Conservation (phyloP, 1,140 invertebrate genomes). For the Lerema accius region DNA sequence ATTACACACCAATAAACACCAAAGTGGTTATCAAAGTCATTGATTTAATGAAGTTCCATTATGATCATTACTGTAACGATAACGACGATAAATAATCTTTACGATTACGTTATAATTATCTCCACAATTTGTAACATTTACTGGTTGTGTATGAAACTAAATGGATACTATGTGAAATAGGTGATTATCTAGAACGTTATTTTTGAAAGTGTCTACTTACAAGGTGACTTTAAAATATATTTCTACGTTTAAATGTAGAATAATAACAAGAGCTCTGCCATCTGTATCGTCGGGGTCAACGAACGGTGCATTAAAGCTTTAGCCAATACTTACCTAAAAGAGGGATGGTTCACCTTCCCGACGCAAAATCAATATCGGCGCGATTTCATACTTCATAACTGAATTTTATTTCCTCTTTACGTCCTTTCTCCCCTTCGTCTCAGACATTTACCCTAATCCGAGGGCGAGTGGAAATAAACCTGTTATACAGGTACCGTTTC, state of each 20-base stretch:
- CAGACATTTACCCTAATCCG: conserved; percentile 40
- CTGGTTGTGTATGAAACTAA: no score
- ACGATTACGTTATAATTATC: neutral
- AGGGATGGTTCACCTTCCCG: conserved; percentile 25
- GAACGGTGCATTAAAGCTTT: conserved; percentile 28
- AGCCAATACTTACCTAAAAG: conserved; percentile 27
- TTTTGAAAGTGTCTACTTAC: no score
- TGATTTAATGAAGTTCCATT: neutral
- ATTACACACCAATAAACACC: neutral
- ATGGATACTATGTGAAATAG: no score
- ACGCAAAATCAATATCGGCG: conserved; percentile 48
- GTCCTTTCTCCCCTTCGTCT: conserved; percentile 28
- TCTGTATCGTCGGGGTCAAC: conserved; percentile 14
- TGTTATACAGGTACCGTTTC: conserved; percentile 23
- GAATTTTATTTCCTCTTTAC: conserved; percentile 41
- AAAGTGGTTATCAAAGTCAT: neutral
- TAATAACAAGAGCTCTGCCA: neutral
- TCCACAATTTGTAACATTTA: neutral
- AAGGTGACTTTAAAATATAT: no score
- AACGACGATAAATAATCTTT: neutral
- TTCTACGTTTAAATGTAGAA: no score
- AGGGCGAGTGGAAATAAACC: conserved; percentile 36
- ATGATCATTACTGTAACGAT: neutral
- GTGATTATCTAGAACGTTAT: no score
- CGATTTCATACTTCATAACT: conserved; percentile 58